Conservation (phyloP, 1,140 invertebrate species). For the Cephus cinctus region DNA sequence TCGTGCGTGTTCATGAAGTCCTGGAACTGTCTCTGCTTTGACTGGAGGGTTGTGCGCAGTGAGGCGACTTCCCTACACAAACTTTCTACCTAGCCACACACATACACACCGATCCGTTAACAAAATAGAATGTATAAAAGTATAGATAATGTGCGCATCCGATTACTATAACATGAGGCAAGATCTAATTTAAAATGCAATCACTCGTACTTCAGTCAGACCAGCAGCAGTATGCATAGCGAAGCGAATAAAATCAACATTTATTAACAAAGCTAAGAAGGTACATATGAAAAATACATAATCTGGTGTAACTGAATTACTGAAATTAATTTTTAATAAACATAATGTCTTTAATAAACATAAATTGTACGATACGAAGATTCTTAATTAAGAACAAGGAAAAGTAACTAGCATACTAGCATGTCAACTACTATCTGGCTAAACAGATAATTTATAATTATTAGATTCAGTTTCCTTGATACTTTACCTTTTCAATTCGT, state of each 20-base stretch:
- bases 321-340: neutral
- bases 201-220: neutral
- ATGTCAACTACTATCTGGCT: too few relatives aligned
- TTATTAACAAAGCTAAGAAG: too few relatives aligned
- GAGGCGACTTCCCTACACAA: slow-evolving; percentile 56
- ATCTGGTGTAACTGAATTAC: too few relatives aligned
- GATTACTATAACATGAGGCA: neutral
- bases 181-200: neutral
- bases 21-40: slow-evolving; percentile 53
- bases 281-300: too few relatives aligned
- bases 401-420: too few relatives aligned
- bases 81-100: slow-evolving; percentile 56
- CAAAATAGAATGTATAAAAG: slow-evolving; percentile 24
- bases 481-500: too few relatives aligned
- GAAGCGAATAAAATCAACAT: neutral
- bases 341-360: neutral
- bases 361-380: too few relatives aligned
- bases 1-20: slow-evolving; percentile 50
- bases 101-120: slow-evolving; percentile 51
- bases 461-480: too few relatives aligned
- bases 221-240: neutral
- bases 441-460: too few relatives aligned
- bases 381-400: neutral
- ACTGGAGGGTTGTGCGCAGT: slow-evolving; percentile 53
- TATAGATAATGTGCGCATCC: too few relatives aligned